Percentiles rank a stretch among this genome's conserved stretches.
Conservation (phyloP, 2,797 vertebrate species). For the Thaleichthys pacificus region DNA sequence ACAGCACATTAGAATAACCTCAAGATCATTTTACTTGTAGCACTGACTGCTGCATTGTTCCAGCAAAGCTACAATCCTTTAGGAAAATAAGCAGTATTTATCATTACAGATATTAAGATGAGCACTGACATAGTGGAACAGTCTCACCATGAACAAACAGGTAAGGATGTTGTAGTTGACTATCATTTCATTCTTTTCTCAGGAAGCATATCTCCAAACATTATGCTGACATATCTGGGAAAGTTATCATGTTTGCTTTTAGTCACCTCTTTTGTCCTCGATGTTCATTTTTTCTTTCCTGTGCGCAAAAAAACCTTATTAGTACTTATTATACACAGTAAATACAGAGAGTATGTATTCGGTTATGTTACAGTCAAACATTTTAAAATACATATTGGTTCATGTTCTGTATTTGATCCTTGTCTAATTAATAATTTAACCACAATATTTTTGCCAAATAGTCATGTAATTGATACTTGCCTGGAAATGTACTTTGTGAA, state of each 20-base stretch:
- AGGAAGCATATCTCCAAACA: neutral
- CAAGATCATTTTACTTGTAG: constrained; percentile 85
- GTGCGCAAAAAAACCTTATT: neutral
- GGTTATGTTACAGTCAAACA: neutral
- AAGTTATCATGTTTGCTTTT: neutral
- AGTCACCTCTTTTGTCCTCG: neutral
- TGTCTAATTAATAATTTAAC: neutral
- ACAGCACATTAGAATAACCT: constrained; percentile 87
- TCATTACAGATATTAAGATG: constrained; percentile 95
- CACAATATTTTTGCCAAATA: neutral
- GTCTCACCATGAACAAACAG: constrained; percentile 79
- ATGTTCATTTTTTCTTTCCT: neutral
- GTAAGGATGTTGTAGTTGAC: constrained; percentile 72
- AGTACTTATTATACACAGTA: neutral
- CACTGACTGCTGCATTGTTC: constrained; percentile 67
- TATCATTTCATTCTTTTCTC: constrained; percentile 18
- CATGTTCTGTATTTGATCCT: neutral
- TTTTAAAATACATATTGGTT: neutral
- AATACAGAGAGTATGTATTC: neutral
- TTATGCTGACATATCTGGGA: neutral
- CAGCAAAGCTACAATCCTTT: constrained; percentile 82
- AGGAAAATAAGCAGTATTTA: constrained; percentile 91
- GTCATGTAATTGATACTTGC: neutral
- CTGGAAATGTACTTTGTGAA: neutral
- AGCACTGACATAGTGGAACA: constrained; percentile 87